Evolutionary conservation across 2,888 invertebrate species (phyloP), one percentile per base, ranked within the genome.

Genomic region (Perithous albicinctus): DNA sequence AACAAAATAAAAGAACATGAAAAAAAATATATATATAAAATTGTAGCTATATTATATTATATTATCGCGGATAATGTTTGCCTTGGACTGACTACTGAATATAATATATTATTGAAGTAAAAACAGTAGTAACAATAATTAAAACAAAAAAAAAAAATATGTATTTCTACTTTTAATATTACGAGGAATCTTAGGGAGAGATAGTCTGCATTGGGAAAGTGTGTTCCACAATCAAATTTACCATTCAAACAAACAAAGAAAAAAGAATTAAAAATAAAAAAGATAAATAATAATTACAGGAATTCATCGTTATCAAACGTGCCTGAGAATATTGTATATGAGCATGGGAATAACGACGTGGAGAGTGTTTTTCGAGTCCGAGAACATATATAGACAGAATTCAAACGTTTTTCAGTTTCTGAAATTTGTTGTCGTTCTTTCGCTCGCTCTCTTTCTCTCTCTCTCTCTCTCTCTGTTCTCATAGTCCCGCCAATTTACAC

Each of bases 111-210:
- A 76, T 80, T 77, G 77, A 74, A 82, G 79, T 83, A 80, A 77
- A 74, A 41, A 77, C 87, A 88, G 88, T 89, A 91, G 89, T 85
- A 87, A 88, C 87, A 88, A 90, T 88, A 85, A 89, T 29, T 83
- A 77, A 76, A 73, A 35, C 67, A 76, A 43, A 61, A 18, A 77
- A 88, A 90, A 87, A 85, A 89, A 89, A 86, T 90, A 89, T 90
- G 92, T 92, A 92, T 92, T 92, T 92, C 90, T 92, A 92, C 92
- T 92, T 92, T 92, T 90, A 92, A 92, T 92, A 92, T 90, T 90
- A 89, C 86, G 87, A 89, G 88, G 86, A 90, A 89, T 86, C 87
- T 85, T 89, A 89, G 88, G 86, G 82, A 86, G 84, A 87, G 84
- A 85, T 89, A 90, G 88, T 88, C 87, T 86, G 87, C 87, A 88